Percentiles rank a stretch among this genome's conserved stretches.
phyloP scores from a whole-genome alignment of 2,797 vertebrate species.

The Lithobates pipiens region DNA sequence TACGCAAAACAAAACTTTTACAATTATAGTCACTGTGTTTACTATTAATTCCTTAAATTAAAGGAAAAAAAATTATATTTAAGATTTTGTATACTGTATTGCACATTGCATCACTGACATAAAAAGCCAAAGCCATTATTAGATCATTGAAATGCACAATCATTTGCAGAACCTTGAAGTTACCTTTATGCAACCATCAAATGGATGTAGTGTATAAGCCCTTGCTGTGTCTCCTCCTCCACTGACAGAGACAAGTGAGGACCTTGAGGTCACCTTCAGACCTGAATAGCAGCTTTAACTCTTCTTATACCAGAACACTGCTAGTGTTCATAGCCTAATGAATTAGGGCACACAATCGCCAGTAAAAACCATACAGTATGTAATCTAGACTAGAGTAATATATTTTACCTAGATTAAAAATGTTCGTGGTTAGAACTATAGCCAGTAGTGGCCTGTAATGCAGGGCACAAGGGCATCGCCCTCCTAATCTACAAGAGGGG shows the following conservation, averaged over 20 bases:
- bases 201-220: not conserved
- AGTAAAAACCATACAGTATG: not conserved
- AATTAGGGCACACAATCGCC: not conserved
- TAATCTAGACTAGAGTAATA: not conserved
- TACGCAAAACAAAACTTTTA: too few species aligned
- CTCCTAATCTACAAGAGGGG: too few species aligned
- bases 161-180: slow-evolving; percentile 35
- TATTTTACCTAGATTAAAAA: not conserved
- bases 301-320: not conserved
- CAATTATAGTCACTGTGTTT: too few species aligned
- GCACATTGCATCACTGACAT: too few species aligned
- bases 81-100: too few species aligned
- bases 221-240: slow-evolving; percentile 12
- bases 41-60: too few species aligned
- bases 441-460: too few species aligned
- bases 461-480: too few species aligned
- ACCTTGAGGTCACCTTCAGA: slow-evolving; percentile 31
- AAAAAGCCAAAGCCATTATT: not conserved
- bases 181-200: slow-evolving; percentile 25
- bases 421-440: not conserved
- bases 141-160: not conserved
- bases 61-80: too few species aligned
- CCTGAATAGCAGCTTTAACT: slow-evolving; percentile 6
- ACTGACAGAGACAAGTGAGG: not conserved
- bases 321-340: not conserved